Evolutionary conservation across 2,888 invertebrate species (phyloP), one percentile per base, ranked within the genome.

Genomic region (Netelia virgata): DNA sequence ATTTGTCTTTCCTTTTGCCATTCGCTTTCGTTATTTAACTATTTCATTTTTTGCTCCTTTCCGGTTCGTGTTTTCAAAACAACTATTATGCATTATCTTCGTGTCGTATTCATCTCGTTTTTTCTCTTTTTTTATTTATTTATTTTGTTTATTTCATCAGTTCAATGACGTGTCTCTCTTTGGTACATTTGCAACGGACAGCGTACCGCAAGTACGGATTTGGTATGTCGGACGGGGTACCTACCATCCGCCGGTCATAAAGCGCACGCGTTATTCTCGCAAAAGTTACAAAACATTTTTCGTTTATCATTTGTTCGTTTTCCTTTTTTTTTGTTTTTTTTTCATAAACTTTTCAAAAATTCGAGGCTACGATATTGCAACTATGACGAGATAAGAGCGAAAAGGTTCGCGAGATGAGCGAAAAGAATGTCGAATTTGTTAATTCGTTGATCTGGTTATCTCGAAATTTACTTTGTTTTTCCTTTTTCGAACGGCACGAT

Each of bases 161-260:
- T 88, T 86, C 82, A 88, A 87, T 86, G 85, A 88, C 85, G 86
- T 85, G 91, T 92, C 86, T 83, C 86, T 83, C 92, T 93, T 93
- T 93, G 93, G 93, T 93, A 92, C 91, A 92, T 92, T 91, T 91
- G 91, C 90, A 92, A 92, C 90, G 90, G 91, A 92, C 92, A 92
- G 92, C 92, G 87, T 90, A 89, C 89, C 90, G 89, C 87, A 88
- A 88, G 88, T 89, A 88, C 88, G 88, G 86, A 86, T 86, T 84
- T 86, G 90, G 88, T 90, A 90, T 87, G 87, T 91, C 89, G 89
- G 89, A 88, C 89, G 91, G 87, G 90, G 89, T 92, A 90, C 89
- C 88, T 86, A 89, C 90, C 90, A 90, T 91, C 88, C 90, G 89
- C 89, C 89, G 89, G 91, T 88, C 84, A 86, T 87, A 73, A 88